phyloP scores from a whole-genome alignment of 1,140 invertebrate species.

The Drosophila albomicans region DNA sequence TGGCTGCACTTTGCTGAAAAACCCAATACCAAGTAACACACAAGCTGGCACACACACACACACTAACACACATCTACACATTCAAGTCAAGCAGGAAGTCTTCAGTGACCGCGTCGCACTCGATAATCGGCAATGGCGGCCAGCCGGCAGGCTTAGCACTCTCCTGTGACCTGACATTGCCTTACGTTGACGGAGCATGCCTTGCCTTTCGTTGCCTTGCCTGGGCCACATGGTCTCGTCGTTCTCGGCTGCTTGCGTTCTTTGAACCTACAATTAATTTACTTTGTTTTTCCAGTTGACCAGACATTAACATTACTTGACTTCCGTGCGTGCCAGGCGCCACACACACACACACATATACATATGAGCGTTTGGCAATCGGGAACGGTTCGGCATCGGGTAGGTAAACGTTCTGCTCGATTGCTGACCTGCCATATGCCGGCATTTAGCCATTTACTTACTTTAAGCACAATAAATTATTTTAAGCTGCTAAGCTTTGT shows the following conservation, averaged over 20 bases:
- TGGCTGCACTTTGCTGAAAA: constrained; percentile 77
- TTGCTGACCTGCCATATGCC: constrained; percentile 80
- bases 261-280: constrained; percentile 83
- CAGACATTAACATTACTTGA: constrained; percentile 84
- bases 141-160: constrained; percentile 22
- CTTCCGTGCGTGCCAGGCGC: constrained; percentile 72
- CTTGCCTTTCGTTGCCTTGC: background rate
- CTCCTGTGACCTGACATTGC: constrained; percentile 18
- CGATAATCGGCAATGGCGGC: constrained; percentile 74
- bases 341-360: background rate
- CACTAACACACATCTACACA: constrained; percentile 6
- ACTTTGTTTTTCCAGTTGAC: constrained; percentile 84
- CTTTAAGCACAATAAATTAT: constrained; percentile 82
- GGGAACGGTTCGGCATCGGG: too few relatives aligned
- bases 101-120: constrained; percentile 81
- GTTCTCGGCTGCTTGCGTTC: constrained; percentile 46
- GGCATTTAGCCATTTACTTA: constrained; percentile 79
- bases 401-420: constrained; percentile 46
- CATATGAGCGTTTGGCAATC: constrained; percentile 7
- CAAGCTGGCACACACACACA: constrained; percentile 10
- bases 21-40: constrained; percentile 58
- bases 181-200: constrained; percentile 6
- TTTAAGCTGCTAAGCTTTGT: constrained; percentile 75
- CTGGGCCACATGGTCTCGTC: constrained; percentile 8
- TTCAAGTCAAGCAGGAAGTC: constrained; percentile 72